Base-by-base conservation (phyloP, 2,113 vertebrate species). In the Telmatochromis sp. region DNA sequence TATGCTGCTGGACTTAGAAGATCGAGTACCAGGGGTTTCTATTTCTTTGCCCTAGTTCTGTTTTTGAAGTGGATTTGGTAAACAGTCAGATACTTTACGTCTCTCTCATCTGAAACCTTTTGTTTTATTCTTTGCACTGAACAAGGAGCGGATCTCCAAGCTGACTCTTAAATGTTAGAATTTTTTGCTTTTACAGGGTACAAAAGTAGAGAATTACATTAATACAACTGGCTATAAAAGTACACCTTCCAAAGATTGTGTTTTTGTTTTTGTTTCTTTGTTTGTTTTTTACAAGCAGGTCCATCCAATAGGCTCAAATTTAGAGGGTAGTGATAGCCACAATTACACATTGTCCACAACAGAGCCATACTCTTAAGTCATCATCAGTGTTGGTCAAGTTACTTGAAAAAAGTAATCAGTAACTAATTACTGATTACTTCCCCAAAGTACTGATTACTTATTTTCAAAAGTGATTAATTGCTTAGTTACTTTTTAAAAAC, bases 291-390 rank as follows among this genome's bases (percentile, higher is more conserved):
- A 75, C 40, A 3, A 28, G 68, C 10, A 6, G 1, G 21, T 57
- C 60, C 17, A 49, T 83, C 78, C 42, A 70, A 78, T 2, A 2
- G n/a, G 53, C 3, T 4, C 6, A 28, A 14, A 70, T 85, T 42
- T 93, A 87, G 28, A 78, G 19, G 75, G 28, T 42, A n/a, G 23
- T 2, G 84, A 84, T 78, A 4, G 19, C 42, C 26, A 51, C 15
- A 9, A 37, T 83, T 45, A 49, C 31, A 49, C 33, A 15, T 57
- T 79, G 68, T 88, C 82, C 21, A 75, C 21, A 55, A 47, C 28
- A 78, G 12, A 81, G n/a, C 51, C 47, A 53, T 23, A 21, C 11
- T 49, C 31, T 35, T 81, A 15, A 75, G 26, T 91, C 80, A 12
- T 3, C 9, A 70, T 75, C 6, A 54, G 10, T 54, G 51, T 54